Base-by-base conservation (phyloP, 2,797 vertebrate species). In the Typhlichthys eigenmanni region DNA sequence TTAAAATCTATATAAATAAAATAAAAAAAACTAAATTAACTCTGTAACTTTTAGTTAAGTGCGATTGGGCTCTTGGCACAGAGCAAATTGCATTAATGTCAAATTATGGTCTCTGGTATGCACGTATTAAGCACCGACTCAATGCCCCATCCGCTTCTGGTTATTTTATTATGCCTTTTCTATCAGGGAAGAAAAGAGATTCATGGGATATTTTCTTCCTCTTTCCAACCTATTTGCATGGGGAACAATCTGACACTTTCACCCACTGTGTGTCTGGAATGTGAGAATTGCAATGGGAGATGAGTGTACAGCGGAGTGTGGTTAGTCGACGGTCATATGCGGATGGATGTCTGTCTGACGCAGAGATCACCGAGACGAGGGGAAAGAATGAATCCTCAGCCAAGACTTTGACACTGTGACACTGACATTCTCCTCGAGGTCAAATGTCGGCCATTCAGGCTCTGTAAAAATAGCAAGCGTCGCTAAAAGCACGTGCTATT, bases 61-160 rank as follows among this genome's bases (percentile, higher is more conserved):
- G 82, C 62, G 38, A 75, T 72, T 87, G 82, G 86, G 89, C 88
- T 86, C 82, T 86, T 81, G 81, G 88, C 89, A 88, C 81, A 85
- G 81, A 87, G 83, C 85, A 89, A 89, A 89, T 90, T 88, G 68
- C 86, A 91, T 90, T 89, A 89, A 88, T 88, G 88, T 89, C 87
- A 87, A 84, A 88, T 89, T 87, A 89, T 87, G 85, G 7, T 88
- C 78, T 50, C 62, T 64, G 69, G 79, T 83, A 90, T 82, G 84
- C 87, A 90, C 88, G 82, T 87, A 90, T 90, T 88, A 89, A 80
- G 70, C 74, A 75, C 66, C 83, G 75, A 66, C 78, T 72, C 73
- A 67, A 63, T 61, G 71, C 68, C 55, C 3, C 6, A 47, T 13
- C 57, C 46, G 5, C 16, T 48, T 62, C 32, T 29, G 7, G 6